These are phyloP conservation scores for Mobula hypostoma DNA, from an alignment of 2,113 vertebrate species.

Conservation along the genomic window DNA sequence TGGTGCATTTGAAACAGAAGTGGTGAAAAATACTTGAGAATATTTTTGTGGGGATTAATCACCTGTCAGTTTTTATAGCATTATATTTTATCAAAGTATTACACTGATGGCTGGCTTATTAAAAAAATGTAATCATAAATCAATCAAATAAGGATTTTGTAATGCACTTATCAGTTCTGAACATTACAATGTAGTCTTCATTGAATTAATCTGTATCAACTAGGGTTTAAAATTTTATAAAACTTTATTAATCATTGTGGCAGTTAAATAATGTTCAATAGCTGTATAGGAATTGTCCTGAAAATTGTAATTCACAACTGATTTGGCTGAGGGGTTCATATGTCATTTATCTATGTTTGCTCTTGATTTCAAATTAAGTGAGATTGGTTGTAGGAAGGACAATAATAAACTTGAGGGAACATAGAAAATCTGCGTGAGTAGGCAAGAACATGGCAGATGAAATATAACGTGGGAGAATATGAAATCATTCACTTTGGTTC, in stretches of 20 bases:
- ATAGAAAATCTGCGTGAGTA: too few relatives aligned
- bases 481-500: too few relatives aligned
- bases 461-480: too few relatives aligned
- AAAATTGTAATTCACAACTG: background rate
- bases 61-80: background rate
- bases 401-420: too few relatives aligned
- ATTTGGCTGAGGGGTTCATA: too few relatives aligned
- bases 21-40: background rate
- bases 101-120: background rate
- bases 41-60: background rate
- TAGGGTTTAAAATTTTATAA: background rate
- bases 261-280: background rate
- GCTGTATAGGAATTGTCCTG: background rate
- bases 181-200: background rate
- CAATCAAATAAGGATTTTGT: background rate
- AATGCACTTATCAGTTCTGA: background rate
- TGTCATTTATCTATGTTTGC: too few relatives aligned
- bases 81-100: conserved; percentile 20
- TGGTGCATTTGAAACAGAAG: background rate
- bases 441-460: too few relatives aligned
- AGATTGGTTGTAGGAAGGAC: too few relatives aligned
- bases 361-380: too few relatives aligned
- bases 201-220: background rate
- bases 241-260: background rate
- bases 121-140: conserved; percentile 3